Evolutionary conservation across 2,113 vertebrate genomes (phyloP).

Genomic region (Sialia sialis): DNA sequence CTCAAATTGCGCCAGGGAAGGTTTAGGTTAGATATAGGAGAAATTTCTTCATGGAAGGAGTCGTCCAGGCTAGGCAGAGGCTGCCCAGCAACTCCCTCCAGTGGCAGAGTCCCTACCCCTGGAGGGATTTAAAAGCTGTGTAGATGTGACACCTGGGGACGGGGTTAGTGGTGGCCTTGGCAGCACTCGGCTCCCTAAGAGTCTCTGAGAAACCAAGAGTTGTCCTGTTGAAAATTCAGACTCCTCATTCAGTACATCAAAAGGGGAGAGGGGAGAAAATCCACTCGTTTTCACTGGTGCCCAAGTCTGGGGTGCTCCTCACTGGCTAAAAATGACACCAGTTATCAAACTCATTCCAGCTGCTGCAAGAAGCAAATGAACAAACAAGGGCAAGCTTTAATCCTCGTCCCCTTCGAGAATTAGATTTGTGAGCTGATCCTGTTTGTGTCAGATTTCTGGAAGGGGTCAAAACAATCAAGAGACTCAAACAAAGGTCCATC

Average conservation of each 20-base stretch:
- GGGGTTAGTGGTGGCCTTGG: background rate
- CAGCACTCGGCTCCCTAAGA: background rate
- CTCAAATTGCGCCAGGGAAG: background rate
- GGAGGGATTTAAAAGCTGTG: background rate
- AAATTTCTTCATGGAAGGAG: background rate
- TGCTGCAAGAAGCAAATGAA: background rate
- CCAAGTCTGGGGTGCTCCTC: background rate
- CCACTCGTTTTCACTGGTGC: fast-evolving
- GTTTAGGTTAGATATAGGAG: background rate
- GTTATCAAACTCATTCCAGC: fast-evolving
- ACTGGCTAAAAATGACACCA: background rate
- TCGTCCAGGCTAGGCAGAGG: background rate
- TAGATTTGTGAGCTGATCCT: background rate
- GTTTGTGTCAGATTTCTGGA: background rate
- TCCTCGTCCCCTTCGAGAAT: background rate
- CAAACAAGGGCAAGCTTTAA: background rate
- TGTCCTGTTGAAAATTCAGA: fast-evolving
- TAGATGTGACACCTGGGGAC: background rate
- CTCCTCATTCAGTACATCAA: background rate
- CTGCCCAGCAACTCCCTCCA: background rate
- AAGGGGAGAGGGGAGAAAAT: background rate
- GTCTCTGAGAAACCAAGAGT: background rate
- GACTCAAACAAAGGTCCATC: background rate
- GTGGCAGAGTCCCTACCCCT: background rate
- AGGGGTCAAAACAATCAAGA: background rate